phyloP scores from a whole-genome alignment of 2,888 invertebrate species.

The Cyclophora punctaria region DNA sequence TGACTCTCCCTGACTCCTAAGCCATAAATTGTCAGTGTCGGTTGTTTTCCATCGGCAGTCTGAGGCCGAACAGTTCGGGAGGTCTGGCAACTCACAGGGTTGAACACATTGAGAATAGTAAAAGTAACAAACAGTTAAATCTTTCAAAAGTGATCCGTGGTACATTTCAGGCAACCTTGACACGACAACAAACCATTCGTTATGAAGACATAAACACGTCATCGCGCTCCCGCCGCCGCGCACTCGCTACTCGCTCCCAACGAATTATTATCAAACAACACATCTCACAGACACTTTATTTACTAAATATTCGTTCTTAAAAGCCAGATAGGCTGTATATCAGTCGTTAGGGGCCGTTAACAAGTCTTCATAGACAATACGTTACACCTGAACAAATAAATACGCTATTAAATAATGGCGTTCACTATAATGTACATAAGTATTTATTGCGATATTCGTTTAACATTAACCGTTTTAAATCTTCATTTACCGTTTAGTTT shows the following conservation, averaged over 20 bases:
- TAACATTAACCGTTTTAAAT: constrained; percentile 6
- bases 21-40: too few relatives aligned
- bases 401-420: constrained; percentile 32
- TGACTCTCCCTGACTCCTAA: too few relatives aligned
- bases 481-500: too few relatives aligned
- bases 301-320: constrained; percentile 50
- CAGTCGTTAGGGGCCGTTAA: constrained; percentile 39
- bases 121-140: too few relatives aligned
- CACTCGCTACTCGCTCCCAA: constrained; percentile 7
- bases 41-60: too few relatives aligned
- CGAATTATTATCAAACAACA: constrained; percentile 46
- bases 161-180: constrained; percentile 14
- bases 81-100: too few relatives aligned
- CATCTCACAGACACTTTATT: constrained; percentile 46
- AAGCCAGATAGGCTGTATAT: constrained; percentile 50
- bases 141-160: too few relatives aligned
- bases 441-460: too few relatives aligned
- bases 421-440: constrained; percentile 8
- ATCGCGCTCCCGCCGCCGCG: constrained; percentile 9
- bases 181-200: constrained; percentile 22
- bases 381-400: constrained; percentile 53
- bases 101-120: too few relatives aligned
- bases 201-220: constrained; percentile 33
- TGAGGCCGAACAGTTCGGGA: too few relatives aligned
- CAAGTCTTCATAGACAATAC: constrained; percentile 25